Percentiles rank a stretch among this genome's conserved stretches.
Evolutionary conservation across 1,140 invertebrate species (phyloP).

Genomic region (Habropoda laboriosa): DNA sequence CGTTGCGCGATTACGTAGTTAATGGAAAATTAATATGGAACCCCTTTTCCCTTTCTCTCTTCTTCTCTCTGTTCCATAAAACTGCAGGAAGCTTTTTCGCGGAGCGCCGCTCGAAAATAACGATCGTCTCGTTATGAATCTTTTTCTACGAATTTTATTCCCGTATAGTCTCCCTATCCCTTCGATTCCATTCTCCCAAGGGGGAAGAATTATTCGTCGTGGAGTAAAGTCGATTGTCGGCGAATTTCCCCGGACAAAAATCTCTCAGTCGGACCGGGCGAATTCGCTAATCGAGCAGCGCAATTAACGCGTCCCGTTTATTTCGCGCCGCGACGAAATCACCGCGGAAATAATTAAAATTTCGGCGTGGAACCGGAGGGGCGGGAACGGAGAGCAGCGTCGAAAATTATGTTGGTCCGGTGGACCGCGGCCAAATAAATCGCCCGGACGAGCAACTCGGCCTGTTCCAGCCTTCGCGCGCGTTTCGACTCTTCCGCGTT

Average conservation of each 20-base stretch:
- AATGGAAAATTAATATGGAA: conserved; percentile 24
- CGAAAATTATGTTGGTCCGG: not conserved
- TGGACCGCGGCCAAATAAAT: conserved; percentile 13
- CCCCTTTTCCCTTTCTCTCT: too few species aligned
- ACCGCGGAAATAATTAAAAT: conserved; percentile 37
- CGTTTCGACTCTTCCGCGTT: not conserved
- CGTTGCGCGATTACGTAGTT: not conserved
- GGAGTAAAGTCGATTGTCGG: too few species aligned
- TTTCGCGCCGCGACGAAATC: conserved; percentile 19
- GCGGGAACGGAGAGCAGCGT: not conserved
- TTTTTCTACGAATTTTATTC: too few species aligned
- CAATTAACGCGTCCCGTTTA: conserved; percentile 27
- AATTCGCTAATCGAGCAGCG: conserved; percentile 29
- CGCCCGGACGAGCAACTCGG: not conserved
- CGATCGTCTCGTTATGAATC: not conserved
- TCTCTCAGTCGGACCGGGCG: not conserved
- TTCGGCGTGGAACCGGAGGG: not conserved
- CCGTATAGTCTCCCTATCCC: not conserved
- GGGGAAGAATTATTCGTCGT: not conserved
- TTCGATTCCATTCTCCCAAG: too few species aligned
- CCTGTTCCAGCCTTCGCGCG: not conserved
- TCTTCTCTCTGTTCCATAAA: too few species aligned
- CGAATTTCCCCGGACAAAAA: not conserved
- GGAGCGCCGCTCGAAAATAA: not conserved
- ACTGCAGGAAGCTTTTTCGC: not conserved